Conservation (phyloP, 2,113 vertebrate species). For the Equus przewalskii region DNA sequence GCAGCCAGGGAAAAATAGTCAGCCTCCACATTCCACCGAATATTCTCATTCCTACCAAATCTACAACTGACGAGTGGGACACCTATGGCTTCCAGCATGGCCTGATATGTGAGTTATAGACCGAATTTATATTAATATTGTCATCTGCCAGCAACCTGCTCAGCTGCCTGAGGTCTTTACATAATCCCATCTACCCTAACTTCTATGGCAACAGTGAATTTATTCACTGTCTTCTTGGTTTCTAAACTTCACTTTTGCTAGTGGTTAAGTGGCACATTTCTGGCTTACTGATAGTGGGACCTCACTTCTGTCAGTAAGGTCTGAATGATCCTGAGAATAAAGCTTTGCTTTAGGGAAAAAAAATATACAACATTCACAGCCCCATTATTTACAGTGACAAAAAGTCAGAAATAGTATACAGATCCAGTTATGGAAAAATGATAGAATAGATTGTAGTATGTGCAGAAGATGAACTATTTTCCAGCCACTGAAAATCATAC, state of each 20-base stretch:
- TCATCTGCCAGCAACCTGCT: neutral
- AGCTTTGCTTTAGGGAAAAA: neutral
- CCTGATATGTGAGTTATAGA: neutral
- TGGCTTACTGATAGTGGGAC: neutral
- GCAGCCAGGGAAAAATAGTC: neutral
- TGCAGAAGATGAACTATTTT: neutral
- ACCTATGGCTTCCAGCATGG: neutral
- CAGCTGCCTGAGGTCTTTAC: neutral
- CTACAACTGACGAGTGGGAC: neutral
- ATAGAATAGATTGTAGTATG: neutral
- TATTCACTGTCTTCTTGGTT: neutral
- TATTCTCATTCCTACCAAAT: constrained; percentile 4
- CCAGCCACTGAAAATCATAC: neutral
- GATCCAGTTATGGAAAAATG: neutral
- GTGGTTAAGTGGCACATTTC: neutral
- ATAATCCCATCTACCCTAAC: neutral
- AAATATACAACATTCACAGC: neutral
- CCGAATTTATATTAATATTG: neutral
- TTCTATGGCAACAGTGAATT: neutral
- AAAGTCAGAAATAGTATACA: neutral
- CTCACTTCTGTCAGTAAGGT: neutral
- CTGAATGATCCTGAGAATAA: neutral
- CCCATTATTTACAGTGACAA: neutral
- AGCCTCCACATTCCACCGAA: neutral
- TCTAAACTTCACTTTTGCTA: neutral